Base-by-base conservation (phyloP, 2,797 vertebrate species). In the Trematomus bernacchii region DNA sequence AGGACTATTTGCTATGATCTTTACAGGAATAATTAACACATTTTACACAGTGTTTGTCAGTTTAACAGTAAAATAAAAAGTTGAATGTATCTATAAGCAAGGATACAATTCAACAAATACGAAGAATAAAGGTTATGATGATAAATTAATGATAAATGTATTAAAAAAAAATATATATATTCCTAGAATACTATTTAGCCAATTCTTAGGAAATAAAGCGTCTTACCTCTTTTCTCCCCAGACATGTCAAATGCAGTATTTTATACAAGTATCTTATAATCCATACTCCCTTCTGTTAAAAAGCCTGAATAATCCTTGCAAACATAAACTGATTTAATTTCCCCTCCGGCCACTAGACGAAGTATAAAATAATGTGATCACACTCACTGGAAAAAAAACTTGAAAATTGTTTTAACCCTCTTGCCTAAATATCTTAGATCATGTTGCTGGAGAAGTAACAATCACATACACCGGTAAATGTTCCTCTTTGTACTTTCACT, bases 401-500 rank as follows among this genome's bases (percentile, higher is more conserved):
- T 37, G 33, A 37, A 27, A 37, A 9, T 33, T 4, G n/a, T 30
- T 14, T 10, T 6, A 37, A 37, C 7, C 33, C 33, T 37, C 44
- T 40, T 9, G 55, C 63, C 67, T 65, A 18, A 48, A 44, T 51
- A 62, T 76, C 42, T 72, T 11, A 67, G 21, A n/a, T n/a, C 4
- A 19, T 65, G 42, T 63, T 58, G 21, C 47, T 42, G 40, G 46
- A 57, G 30, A 43, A 48, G 48, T 70, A 48, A 58, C 27, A 53
- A 30, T 61, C 40, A 12, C 10, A 64, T 52, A 53, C 40, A 51
- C 27, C 13, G 10, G 54, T 72, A 50, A 47, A 10, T 61, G 52
- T 60, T 51, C 21, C 48, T 67, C 58, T 79, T 71, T 75, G 72
- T 65, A 43, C 62, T 43, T 10, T 40, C 5, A 15, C n/a, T 66